These are phyloP conservation scores for Ennomos erosarius DNA, from an alignment of 2,888 invertebrate genomes.

Conservation along the genomic window DNA sequence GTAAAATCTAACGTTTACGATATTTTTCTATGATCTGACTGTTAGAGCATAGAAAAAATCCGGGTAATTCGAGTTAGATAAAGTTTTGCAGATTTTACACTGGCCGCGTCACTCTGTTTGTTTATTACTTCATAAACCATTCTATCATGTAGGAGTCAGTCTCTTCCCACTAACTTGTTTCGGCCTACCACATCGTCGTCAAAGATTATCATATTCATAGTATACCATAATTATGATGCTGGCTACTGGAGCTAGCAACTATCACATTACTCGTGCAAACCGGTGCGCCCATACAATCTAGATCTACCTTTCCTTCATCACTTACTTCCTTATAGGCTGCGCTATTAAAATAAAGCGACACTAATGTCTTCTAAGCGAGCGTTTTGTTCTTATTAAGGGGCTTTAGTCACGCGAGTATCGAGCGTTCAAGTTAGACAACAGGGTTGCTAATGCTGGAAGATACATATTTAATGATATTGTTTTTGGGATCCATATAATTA, in stretches of 20 bases:
- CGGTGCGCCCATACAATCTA: constrained; percentile 32
- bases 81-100: no score
- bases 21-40: no score
- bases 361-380: constrained; percentile 39
- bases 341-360: constrained; percentile 42
- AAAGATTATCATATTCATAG: constrained; percentile 16
- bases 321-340: constrained; percentile 39
- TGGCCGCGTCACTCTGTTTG: background rate
- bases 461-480: no score
- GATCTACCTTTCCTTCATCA: constrained; percentile 35
- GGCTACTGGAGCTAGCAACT: constrained; percentile 25
- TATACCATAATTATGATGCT: constrained; percentile 9
- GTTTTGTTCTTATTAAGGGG: constrained; percentile 37
- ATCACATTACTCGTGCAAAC: constrained; percentile 19
- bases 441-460: no score
- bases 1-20: no score
- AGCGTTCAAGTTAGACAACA: constrained; percentile 11
- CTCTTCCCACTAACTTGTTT: constrained; percentile 4
- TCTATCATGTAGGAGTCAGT: constrained; percentile 1
- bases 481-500: background rate
- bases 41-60: no score
- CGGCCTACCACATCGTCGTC: constrained; percentile 12
- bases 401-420: constrained; percentile 40
- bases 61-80: no score
- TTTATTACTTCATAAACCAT: constrained; percentile 8